Base-by-base conservation (phyloP, 1,140 invertebrate genomes). In the Panagrolaimus sp. region DNA sequence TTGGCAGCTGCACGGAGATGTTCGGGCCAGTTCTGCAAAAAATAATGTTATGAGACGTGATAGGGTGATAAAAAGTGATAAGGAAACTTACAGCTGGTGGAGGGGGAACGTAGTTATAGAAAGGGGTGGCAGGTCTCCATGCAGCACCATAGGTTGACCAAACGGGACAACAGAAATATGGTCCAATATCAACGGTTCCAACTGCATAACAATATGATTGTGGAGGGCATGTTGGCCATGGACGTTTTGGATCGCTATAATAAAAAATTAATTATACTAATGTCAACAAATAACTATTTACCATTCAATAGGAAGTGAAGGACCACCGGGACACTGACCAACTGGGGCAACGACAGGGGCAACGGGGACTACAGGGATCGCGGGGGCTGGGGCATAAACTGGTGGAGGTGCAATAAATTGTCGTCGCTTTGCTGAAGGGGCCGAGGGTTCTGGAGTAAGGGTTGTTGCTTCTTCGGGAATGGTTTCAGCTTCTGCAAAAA, bases 171-270 rank as follows among this genome's bases (percentile, higher is more conserved):
- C 80, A 82, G 73, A 83, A 82, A 66, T 82, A 82, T 15, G 80
- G 80, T 44, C 80, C 80, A 47, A 82, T 82, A 68, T 82, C 82
- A 45, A 82, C 80, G 38, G 75, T 72, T 73, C 83, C 83, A 48
- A 80, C 83, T 15, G 80, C 80, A 65, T 83, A 82, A 70, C 80
- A 82, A 67, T 82, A 82, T 28, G 81, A 82, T 67, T 83, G 80
- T 9, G 80, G 80, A n/a, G 80, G 80, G 68, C 80, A 82, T 68
- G 80, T 76, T 2, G 80, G 80, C 80, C 80, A 82, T 15, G 80
- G 80, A 10, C 80, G 72, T 69, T 82, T 82, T n/a, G 80, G 82
- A 67, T 82, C 80, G 66, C 32, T 38, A n/a, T n/a, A n/a, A n/a
- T n/a, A 38, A 38, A 38, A 7, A 38, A 38, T 38, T 38, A 7